phyloP scores from a whole-genome alignment of 2,113 vertebrate species.

The Pygoscelis antarcticus region DNA sequence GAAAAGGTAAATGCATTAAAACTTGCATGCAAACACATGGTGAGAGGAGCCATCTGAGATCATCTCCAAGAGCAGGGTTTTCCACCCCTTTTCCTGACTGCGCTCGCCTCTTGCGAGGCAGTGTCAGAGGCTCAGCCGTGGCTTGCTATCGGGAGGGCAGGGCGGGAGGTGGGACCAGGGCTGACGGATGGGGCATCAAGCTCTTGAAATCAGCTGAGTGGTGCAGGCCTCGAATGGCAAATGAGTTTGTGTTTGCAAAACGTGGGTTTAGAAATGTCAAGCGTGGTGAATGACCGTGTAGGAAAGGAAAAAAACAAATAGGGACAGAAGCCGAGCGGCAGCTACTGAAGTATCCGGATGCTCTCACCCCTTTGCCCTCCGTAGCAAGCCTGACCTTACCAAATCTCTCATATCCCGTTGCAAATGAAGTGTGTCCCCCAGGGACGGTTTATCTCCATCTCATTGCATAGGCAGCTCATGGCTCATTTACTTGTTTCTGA shows the following conservation, averaged over 20 bases:
- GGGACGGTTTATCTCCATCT: neutral
- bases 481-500: neutral
- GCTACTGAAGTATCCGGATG: neutral
- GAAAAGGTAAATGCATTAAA: neutral
- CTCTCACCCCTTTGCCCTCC: neutral
- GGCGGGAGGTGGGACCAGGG: neutral
- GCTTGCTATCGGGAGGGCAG: neutral
- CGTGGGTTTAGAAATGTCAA: neutral
- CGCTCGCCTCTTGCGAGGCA: neutral
- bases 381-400: neutral
- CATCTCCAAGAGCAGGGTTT: neutral
- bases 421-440: neutral
- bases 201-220: neutral
- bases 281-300: neutral
- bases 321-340: neutral
- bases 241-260: neutral
- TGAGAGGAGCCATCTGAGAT: neutral
- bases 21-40: neutral
- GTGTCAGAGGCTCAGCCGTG: accelerated
- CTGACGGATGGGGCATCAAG: accelerated
- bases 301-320: neutral
- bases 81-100: neutral
- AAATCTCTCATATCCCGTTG: neutral
- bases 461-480: neutral
- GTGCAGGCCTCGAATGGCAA: neutral